Evolutionary conservation across 2,888 invertebrate species (phyloP).

Genomic region (Baccha elongata): DNA sequence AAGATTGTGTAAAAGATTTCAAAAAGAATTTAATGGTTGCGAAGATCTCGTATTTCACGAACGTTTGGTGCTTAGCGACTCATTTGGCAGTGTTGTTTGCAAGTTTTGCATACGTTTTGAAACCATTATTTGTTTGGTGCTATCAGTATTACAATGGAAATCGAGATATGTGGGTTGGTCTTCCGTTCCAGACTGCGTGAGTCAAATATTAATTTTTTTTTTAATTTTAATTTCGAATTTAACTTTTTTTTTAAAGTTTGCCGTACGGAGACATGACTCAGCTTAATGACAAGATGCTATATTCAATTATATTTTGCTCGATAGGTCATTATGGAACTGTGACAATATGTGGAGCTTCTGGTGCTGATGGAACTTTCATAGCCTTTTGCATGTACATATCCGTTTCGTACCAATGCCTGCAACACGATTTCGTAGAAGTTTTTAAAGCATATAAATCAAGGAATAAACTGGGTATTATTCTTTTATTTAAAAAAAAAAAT

Average conservation of each 20-base stretch:
- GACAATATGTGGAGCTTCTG: slow-evolving; percentile 16
- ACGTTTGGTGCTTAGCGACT: slow-evolving; percentile 7
- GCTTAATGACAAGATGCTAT: background rate
- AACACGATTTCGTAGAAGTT: slow-evolving; percentile 9
- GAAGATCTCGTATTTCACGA: background rate
- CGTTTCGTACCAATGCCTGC: slow-evolving; percentile 1
- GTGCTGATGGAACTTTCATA: slow-evolving; percentile 11
- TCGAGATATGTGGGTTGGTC: background rate
- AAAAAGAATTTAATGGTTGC: slow-evolving; percentile 5
- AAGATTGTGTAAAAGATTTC: background rate
- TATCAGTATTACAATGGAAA: slow-evolving; percentile 1
- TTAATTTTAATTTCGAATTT: no score
- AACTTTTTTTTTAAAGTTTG: background rate
- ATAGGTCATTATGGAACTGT: slow-evolving; percentile 18
- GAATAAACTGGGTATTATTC: background rate
- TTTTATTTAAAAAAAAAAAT: background rate
- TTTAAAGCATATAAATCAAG: background rate
- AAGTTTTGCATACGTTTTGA: background rate
- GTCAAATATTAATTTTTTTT: no score
- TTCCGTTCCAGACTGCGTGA: slow-evolving; percentile 36
- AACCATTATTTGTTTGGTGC: background rate
- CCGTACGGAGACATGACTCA: slow-evolving; percentile 42
- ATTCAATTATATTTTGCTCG: background rate
- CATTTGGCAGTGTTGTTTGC: slow-evolving; percentile 17
- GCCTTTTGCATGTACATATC: slow-evolving; percentile 17